Base-by-base conservation (phyloP, 2,797 vertebrate genomes). In the Ctenosaura bakeri region DNA sequence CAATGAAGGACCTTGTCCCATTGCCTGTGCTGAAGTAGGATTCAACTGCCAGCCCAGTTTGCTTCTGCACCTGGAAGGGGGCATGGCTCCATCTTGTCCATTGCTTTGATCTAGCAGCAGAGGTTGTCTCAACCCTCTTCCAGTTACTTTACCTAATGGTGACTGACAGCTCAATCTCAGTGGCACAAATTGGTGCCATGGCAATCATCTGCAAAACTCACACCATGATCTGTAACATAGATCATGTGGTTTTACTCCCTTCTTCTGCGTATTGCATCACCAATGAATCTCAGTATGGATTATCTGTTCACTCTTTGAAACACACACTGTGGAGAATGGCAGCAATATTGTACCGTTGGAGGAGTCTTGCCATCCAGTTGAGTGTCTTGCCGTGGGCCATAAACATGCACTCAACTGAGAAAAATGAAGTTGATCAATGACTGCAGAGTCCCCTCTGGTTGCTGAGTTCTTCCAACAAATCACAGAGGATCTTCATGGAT, bases 371-470 rank as follows among this genome's bases (percentile, higher is more conserved):
- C 74, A 59, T 89, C 82, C 14, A 26, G 81, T 54, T 8, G 22
- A 71, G 29, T 42, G 12, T 80, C 80, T 80, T 87, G 88, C 91
- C 59, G 32, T 26, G 9, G 90, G 74, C 52, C 80, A 84, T 78
- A 84, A 84, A 69, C 84, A 73, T 10, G 59, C 22, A 9, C 73
- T 20, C 56, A 82, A 56, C 22, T 50, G 73, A 64, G 73, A 52
- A 71, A 84, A 89, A 54, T 50, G 26, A 87, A 84, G 12, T 64
- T 84, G 62, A 90, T 87, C 64, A 62, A 90, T 64, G 74, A 46
- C 73, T 83, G 62, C 38, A 59, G 74, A 71, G 32, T 83, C 16
- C 38, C 77, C 38, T 38, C 74, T 83, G 83, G 64, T 83, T 62
- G 54, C n/a, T 42, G 32, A 87, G 54, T 64, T 62, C 8, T 74